Percentiles rank a stretch among this genome's conserved stretches.
These are phyloP conservation scores for Aspidiotus rigidus DNA, from an alignment of 2,888 invertebrate genomes.

Conservation along the genomic window DNA sequence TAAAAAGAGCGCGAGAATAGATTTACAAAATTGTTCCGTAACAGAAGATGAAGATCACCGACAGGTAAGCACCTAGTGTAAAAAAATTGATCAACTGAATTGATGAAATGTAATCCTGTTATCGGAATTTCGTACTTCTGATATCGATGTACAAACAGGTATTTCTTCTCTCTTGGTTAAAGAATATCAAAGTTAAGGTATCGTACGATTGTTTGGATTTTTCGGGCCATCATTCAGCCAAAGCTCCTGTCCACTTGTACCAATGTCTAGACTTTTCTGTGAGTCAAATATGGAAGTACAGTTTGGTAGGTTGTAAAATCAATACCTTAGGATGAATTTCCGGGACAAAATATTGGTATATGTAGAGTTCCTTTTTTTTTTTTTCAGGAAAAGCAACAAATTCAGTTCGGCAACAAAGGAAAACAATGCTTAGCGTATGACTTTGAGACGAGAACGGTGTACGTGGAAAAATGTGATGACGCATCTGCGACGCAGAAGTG, in stretches of 20 bases:
- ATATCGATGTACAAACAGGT: slow-evolving; percentile 40
- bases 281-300: slow-evolving; percentile 85
- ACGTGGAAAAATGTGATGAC: slow-evolving; percentile 56
- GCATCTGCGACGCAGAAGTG: slow-evolving; percentile 60
- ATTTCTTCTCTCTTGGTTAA: slow-evolving; percentile 67
- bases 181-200: slow-evolving; percentile 61
- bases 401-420: slow-evolving; percentile 50
- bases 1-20: not conserved
- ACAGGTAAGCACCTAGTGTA: slow-evolving; percentile 22
- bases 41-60: slow-evolving; percentile 9
- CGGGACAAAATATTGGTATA: too few relatives aligned
- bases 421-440: slow-evolving; percentile 72
- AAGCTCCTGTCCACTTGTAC: slow-evolving; percentile 69
- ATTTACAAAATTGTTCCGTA: slow-evolving; percentile 24
- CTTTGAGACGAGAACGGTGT: slow-evolving; percentile 53
- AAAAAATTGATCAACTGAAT: too few relatives aligned
- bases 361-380: slow-evolving; percentile 27
- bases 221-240: slow-evolving; percentile 54
- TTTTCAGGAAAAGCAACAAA: slow-evolving; percentile 22
- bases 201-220: slow-evolving; percentile 80
- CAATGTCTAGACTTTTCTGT: slow-evolving; percentile 83
- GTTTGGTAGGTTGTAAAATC: slow-evolving; percentile 48
- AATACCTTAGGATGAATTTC: too few relatives aligned
- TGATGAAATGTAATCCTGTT: too few relatives aligned
- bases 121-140: not conserved